A percentile compares a stretch with the other conserved stretches of the same genome.
Evolutionary conservation across 2,888 invertebrate genomes (phyloP).

Genomic region (Catocala fraxini): DNA sequence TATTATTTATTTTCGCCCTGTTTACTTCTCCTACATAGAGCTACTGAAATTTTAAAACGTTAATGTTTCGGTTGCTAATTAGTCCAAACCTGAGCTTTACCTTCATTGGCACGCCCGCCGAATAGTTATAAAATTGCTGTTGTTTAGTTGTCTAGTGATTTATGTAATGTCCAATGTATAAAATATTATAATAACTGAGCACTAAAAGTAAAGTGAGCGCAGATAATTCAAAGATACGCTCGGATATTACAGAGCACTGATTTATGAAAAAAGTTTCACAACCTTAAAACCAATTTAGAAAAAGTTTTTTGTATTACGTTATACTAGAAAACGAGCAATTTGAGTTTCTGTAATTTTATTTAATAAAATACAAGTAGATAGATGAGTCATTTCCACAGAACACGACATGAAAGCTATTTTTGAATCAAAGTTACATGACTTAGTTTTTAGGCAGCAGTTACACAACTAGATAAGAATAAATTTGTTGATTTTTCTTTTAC

Average conservation of each 20-base stretch:
- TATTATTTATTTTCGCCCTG: too few relatives aligned
- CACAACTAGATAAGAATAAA: conserved; percentile 34
- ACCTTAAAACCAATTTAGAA: conserved; percentile 72
- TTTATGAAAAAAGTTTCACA: conserved; percentile 77
- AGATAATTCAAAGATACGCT: conserved; percentile 65
- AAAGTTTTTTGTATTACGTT: conserved; percentile 69
- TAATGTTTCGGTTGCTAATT: too few relatives aligned
- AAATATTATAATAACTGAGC: conserved; percentile 16
- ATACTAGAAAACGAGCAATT: conserved; percentile 62
- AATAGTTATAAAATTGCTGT: too few relatives aligned
- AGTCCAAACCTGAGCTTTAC: too few relatives aligned
- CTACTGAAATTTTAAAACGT: too few relatives aligned
- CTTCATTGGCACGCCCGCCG: too few relatives aligned
- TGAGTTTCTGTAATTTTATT: conserved; percentile 57
- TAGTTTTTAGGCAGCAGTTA: conserved; percentile 25
- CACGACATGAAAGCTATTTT: conserved; percentile 20
- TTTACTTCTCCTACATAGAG: too few relatives aligned
- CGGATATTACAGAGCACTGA: conserved; percentile 64
- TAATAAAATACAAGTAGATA: conserved; percentile 39
- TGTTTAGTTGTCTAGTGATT: too few relatives aligned
- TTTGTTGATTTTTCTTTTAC: conserved; percentile 35
- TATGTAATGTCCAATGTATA: too few relatives aligned
- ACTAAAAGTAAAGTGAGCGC: conserved; percentile 55
- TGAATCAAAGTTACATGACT: conserved; percentile 29
- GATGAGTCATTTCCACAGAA: conserved; percentile 30